Base-by-base conservation (phyloP, 2,888 invertebrate species). In the Cerastoderma edule region DNA sequence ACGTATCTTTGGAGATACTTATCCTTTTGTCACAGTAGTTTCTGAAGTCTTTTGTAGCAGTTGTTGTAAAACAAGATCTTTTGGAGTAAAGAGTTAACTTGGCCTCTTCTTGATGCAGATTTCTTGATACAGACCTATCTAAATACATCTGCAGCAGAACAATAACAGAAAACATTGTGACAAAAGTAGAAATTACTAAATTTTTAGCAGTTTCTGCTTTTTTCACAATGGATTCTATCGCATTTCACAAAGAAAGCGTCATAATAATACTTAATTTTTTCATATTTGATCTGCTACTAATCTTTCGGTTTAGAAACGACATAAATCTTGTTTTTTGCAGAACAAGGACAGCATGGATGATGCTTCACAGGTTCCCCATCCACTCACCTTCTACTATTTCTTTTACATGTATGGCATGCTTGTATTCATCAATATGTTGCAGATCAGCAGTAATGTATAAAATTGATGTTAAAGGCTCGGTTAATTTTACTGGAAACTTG, bases 371-470 rank as follows among this genome's bases (percentile, higher is more conserved):
- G n/a, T 1, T n/a, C n/a, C n/a, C n/a, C n/a, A n/a, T n/a, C n/a
- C n/a, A 27, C 85, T 76, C 87, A 95, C 95, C 95, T 93, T 97
- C 96, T 0, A 95, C 89, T 16, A 93, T 90, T 65, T 92, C 91
- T 67, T 90, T 89, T 0, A 98, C 96, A 92, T 98, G 98, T 79
- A 98, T 95, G n/a, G 97, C 96, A 92, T 97, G 96, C 89, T 96
- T 95, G 67, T 98, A 94, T 87, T 97, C 97, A 89, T 97, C 96
- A 95, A 98, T 96, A 89, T 98, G 98, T 85, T 96, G 95, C 84
- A 96, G 95, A 93, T 97, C 97, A 53, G 96, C 95, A 4, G 98
- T 97, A 85, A 98, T 95, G 92, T 98, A 98, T 84, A 98, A 93
- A 90, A 98, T 96, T 57, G 98, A 95, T 27, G 98, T 98, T 67